Conservation (phyloP, 2,113 vertebrate species). For the Myotis yumanensis region DNA sequence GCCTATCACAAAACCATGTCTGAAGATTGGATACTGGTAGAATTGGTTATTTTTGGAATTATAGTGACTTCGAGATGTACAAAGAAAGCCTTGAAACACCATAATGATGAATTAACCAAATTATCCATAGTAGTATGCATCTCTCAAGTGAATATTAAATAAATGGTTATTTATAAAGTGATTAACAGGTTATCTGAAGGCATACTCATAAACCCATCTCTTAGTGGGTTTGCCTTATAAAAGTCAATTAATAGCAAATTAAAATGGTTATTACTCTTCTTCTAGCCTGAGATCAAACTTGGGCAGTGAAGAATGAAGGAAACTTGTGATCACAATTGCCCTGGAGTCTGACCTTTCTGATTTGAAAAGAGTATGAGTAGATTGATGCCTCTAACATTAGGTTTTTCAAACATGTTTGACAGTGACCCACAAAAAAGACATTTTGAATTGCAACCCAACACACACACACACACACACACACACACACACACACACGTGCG, state of each 20-base stretch:
- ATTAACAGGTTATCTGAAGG: slow-evolving; percentile 1
- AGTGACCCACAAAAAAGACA: not conserved
- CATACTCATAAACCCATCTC: slow-evolving; percentile 6
- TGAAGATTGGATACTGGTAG: not conserved
- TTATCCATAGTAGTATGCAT: not conserved
- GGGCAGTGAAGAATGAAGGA: slow-evolving; percentile 4
- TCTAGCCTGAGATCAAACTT: not conserved
- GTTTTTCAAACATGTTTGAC: not conserved
- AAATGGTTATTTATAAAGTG: not conserved
- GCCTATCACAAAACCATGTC: not conserved
- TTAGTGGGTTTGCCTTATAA: slow-evolving; percentile 33
- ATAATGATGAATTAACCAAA: not conserved
- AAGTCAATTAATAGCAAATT: slow-evolving; percentile 34
- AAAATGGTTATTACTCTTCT: not conserved
- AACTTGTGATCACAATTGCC: not conserved
- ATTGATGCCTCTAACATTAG: not conserved
- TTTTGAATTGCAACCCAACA: not conserved
- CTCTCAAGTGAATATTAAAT: slow-evolving; percentile 23
- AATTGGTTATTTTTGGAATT: not conserved
- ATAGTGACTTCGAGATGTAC: not conserved
- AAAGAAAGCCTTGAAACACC: not conserved
- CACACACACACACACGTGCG: not conserved
- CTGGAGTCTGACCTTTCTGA: not conserved
- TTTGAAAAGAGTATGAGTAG: not conserved
- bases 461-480: not conserved